Evolutionary conservation across 2,888 invertebrate genomes (phyloP).

Genomic region (Dichetophora obliterata): DNA sequence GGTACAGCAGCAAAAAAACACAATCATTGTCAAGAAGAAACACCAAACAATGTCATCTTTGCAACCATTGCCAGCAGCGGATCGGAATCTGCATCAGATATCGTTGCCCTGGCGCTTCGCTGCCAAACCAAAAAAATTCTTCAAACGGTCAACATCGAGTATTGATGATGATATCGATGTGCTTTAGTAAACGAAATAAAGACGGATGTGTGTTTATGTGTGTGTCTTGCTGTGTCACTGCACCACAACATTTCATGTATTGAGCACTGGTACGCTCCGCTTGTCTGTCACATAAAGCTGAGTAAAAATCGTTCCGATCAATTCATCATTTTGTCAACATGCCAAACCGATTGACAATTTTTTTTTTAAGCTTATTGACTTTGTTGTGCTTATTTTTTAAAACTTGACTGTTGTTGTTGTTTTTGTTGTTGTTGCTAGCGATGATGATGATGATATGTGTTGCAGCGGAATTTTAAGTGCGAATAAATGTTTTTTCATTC

Average conservation of each 20-base stretch:
- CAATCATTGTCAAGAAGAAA: background rate
- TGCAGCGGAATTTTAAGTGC: constrained; percentile 23
- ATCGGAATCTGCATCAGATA: background rate
- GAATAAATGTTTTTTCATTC: background rate
- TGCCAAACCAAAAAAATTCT: background rate
- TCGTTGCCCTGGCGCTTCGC: background rate
- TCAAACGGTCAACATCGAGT: background rate
- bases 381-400: background rate
- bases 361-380: constrained; percentile 41
- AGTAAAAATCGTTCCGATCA: constrained; percentile 19
- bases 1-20: background rate
- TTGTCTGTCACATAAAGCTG: background rate
- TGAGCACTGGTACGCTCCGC: background rate
- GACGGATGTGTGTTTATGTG: background rate
- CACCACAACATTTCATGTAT: background rate
- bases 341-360: constrained; percentile 54
- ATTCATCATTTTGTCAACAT: constrained; percentile 53
- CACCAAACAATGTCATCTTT: background rate
- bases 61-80: background rate
- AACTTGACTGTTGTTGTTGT: background rate
- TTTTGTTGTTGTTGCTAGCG: background rate
- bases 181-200: background rate
- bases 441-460: constrained; percentile 1
- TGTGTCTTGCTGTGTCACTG: background rate
- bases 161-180: background rate